Base-by-base conservation (phyloP, 1,140 invertebrate genomes). In the Scaptomyza montana region DNA sequence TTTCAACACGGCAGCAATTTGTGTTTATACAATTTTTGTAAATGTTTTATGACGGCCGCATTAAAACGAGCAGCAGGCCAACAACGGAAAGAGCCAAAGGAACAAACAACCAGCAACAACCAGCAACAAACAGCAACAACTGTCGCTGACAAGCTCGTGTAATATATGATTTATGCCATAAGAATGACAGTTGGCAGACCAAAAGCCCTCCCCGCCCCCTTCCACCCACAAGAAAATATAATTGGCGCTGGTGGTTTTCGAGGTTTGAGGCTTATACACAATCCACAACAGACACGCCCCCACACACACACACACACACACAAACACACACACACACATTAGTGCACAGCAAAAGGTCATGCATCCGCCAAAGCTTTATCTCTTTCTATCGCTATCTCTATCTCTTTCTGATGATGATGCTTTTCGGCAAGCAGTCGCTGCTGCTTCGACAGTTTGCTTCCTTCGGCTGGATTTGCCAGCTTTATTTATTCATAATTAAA, bases 121-220 rank as follows among this genome's bases (percentile, higher is more conserved):
- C n/a, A n/a, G n/a, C n/a, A n/a, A 45, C 36, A n/a, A 36, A 13
- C 43, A 33, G 47, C 16, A 25, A 74, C 78, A 74, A 80, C 62
- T 80, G 78, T 79, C 77, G 73, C 67, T 80, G 78, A 80, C 78
- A 80, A 77, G 73, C 68, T 73, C 67, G 72, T 80, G 78, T 80
- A 80, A 80, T 80, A 80, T 77, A 80, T 80, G 78, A 80, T 80
- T 80, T 80, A 80, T 80, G 78, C 78, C 73, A 79, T 75, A 39
- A 63, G 73, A 71, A 56, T 80, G 73, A 72, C 78, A 79, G 77
- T 79, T 65, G 70, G 47, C 60, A 51, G 56, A 9, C 21, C 21
- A 25, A 16, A 6, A 33, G 30, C 30, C 30, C 30, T 30, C 28
- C 2, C 30, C 30, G 5, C 30, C 30, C 30, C 5, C 5, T 33